Base-by-base conservation (phyloP, 2,888 invertebrate species). In the Diaphora mendica region DNA sequence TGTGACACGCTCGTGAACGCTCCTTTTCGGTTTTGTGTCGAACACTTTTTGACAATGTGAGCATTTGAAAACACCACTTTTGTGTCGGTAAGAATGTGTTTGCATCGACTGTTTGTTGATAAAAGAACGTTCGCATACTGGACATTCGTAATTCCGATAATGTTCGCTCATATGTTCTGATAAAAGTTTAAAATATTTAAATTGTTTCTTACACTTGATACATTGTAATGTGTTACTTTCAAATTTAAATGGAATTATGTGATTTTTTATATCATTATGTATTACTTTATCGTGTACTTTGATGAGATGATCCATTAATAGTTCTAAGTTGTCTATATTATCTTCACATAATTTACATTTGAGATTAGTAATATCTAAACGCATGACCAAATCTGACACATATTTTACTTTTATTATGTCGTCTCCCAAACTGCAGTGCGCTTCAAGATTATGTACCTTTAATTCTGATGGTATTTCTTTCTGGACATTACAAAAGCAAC, bases 161-260 rank as follows among this genome's bases (percentile, higher is more conserved):
- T 94, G 94, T 0, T 87, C 87, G 8, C 89, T 90, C 92, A 93
- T 93, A 42, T 94, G 94, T 17, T 90, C 91, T 0, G 89, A 86
- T 1, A 94, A 70, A 0, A 86, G 79, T 75, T 92, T 92, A 73
- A 93, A 92, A 72, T 79, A 87, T 26, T 86, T 86, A 39, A 89
- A 94, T 20, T 82, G 77, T 33, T 87, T 85, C 0, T 77, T 72
- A 72, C 94, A 94, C 3, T 88, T 84, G 0, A 84, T 87, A 23
- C 94, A 94, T 15, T 83, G 78, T 0, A 92, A 77, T 0, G 70
- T 72, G 8, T 90, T 86, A 0, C 77, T 78, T 0, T 90, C 86
- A 20, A 94, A 93, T 75, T 89, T 91, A 64, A 91, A 94, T 0
- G 94, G 93, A 1, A 94, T 81, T 11, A 93, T 90, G 48, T 91